Base-by-base conservation (phyloP, 2,797 vertebrate species). In the Anguilla pacifica region DNA sequence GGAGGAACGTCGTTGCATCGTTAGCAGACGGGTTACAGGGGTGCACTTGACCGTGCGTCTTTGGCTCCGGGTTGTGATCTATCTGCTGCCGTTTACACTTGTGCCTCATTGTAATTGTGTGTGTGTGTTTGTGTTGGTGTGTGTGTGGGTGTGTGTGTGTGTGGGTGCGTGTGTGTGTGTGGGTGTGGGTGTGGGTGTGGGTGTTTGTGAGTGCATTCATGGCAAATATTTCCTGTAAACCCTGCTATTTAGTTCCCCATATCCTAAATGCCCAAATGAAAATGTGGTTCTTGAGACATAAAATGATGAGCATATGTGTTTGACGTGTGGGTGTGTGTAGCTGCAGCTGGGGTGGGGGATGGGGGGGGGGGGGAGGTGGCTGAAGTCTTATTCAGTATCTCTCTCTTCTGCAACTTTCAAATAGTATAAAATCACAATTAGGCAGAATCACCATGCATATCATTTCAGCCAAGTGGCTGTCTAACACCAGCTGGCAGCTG, bases 1-100 rank as follows among this genome's bases (percentile, higher is more conserved):
- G 74, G 31, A 77, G 88, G 89, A 92, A 90, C 90, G 86, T 91
- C 92, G 91, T 90, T 93, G 89, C 90, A 91, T 89, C 88, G 90
- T 88, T 90, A 91, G 91, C 91, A 86, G 86, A 89, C 88, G 84
- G 89, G 89, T 92, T 90, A 91, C 92, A 57, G 55, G 90, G 88
- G 92, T 93, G 81, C 87, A 90, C 88, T 89, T 90, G 85, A 55
- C 85, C 77, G 25, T 81, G 5, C 2, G 39, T 82, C 17, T n/a
- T 82, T 82, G 7, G 39, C 49, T 51, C 39, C 49, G 13, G 35
- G 82, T 51, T 83, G 46, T 83, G 46, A 51, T 53, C 46, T 53
- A 31, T 22, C 82, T 55, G 46, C 17, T 13, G 25, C 49, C 43
- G 25, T 19, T 17, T 82, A 53, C 39, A 28, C 64, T 72, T 64